Evolutionary conservation across 2,113 vertebrate genomes (phyloP), one percentile per base, ranked within the genome.

Genomic region (Hippocampus mohnikei): DNA sequence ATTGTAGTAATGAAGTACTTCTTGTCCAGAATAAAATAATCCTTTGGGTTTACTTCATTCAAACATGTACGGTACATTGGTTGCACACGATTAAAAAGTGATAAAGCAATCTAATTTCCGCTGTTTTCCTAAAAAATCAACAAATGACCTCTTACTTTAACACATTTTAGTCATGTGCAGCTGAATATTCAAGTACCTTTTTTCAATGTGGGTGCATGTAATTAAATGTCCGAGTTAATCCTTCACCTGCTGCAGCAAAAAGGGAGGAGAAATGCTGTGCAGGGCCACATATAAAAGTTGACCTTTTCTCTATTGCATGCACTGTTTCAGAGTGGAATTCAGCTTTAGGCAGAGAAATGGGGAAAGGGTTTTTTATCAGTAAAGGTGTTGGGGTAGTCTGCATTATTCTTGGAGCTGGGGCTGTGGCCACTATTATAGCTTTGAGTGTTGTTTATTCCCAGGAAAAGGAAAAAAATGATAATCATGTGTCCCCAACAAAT

Each of bases 351-450:
- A 33, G n/a, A 65, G 74, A 63, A 90, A 99, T 99, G 97, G 96
- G 87, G 0, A 94, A 94, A 10, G 96, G 96, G 16, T 96, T 96
- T 90, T 96, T 81, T 85, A 91, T 98, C 74, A 94, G 94, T 82
- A 98, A 94, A 89, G 1, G 71, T 0, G 63, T 95, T 21, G 95
- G 88, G 72, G 63, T 94, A 0, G 79, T 86, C 52, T 88, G 55
- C 29, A 77, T 94, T 0, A 5, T 96, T 8, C 69, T 95, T 61
- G 90, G 73, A 0, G 46, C 91, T 6, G 95, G 85, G 0, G 94
- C 96, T 0, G 25, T 94, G 52, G 90, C 93, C 63, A 96, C 95
- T 62, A 95, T 99, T 87, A 90, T 97, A 0, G 94, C 94, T 0
- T 91, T 99, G 53, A 93, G 96, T 0, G 95, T 98, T 8, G 92